Percentiles rank a stretch among this genome's conserved stretches.
Evolutionary conservation across 2,888 invertebrate species (phyloP).

Genomic region (Anthophora plumipes): DNA sequence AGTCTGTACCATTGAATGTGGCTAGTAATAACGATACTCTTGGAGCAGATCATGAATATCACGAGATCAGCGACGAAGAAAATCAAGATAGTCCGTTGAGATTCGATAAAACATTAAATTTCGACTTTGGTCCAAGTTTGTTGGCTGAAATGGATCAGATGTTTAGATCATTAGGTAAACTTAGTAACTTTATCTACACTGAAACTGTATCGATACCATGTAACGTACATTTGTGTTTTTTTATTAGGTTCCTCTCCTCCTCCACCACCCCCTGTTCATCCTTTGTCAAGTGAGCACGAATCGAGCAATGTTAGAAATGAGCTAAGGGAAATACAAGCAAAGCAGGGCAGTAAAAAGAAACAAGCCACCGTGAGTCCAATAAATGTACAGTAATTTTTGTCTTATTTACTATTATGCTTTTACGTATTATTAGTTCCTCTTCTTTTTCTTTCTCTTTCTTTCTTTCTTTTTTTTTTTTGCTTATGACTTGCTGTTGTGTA

Average conservation of each 20-base stretch:
- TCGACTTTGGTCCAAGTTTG: constrained; percentile 95
- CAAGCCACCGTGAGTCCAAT: constrained; percentile 86
- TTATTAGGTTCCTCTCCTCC: constrained; percentile 81
- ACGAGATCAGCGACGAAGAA: constrained; percentile 93
- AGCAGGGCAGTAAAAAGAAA: constrained; percentile 85
- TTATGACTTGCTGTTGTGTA: constrained; percentile 77
- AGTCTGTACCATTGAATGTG: constrained; percentile 75
- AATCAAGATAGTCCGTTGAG: constrained; percentile 85
- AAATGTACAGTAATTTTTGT: constrained; percentile 80
- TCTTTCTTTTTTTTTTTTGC: constrained; percentile 38
- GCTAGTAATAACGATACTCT: constrained; percentile 71
- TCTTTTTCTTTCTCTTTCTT: constrained; percentile 7
- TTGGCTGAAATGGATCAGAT: constrained; percentile 96
- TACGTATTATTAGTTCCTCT: constrained; percentile 45
- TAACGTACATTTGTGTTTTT: constrained; percentile 25
- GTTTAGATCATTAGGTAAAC: constrained; percentile 87
- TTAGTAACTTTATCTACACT: too few species aligned
- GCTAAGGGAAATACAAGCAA: constrained; percentile 87
- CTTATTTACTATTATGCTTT: constrained; percentile 67
- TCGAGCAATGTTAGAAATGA: constrained; percentile 90
- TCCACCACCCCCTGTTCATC: constrained; percentile 78
- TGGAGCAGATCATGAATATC: constrained; percentile 90
- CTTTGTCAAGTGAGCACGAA: constrained; percentile 83
- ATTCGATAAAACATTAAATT: constrained; percentile 85
- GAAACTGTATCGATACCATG: constrained; percentile 45